These are phyloP conservation scores for Diploscapter pachys DNA, from an alignment of 1,140 invertebrate species.

Conservation along the genomic window DNA sequence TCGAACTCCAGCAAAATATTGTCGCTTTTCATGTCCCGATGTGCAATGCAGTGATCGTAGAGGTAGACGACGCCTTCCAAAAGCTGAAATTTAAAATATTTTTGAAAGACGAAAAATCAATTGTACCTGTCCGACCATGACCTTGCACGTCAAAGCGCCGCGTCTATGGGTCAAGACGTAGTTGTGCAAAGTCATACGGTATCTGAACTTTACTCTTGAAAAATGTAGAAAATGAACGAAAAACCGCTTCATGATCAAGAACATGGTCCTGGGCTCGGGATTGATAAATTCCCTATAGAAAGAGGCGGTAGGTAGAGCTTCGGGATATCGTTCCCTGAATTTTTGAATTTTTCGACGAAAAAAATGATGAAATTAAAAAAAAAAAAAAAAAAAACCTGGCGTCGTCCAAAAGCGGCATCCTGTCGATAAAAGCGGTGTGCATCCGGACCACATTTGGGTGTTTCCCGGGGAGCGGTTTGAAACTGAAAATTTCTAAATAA, in stretches of 20 bases:
- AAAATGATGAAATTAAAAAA: too few relatives aligned
- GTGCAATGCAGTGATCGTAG: conserved; percentile 30
- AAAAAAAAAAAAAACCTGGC: background rate
- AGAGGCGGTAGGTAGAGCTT: conserved; percentile 28
- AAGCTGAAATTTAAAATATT: background rate
- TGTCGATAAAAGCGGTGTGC: conserved; percentile 37
- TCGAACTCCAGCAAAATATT: conserved; percentile 38
- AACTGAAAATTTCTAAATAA: conserved; percentile 17
- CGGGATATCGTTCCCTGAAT: conserved; percentile 20
- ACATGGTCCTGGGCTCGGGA: conserved; percentile 35
- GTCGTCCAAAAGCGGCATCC: conserved; percentile 26
- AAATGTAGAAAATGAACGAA: background rate
- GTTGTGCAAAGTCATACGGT: conserved; percentile 33
- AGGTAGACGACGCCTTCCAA: conserved; percentile 38
- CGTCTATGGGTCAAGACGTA: conserved; percentile 22
- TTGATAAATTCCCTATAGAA: conserved; percentile 28
- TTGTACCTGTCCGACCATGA: conserved; percentile 27
- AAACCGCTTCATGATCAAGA: conserved; percentile 37
- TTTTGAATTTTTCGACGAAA: too few relatives aligned
- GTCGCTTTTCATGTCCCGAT: conserved; percentile 40
- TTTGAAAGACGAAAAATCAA: too few relatives aligned
- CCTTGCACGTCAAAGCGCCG: conserved; percentile 36
- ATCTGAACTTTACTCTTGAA: conserved; percentile 8
- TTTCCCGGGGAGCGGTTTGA: conserved; percentile 24
- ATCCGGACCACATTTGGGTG: conserved; percentile 40